Evolutionary conservation across 1,140 invertebrate genomes (phyloP).

Genomic region (Drosophila simulans): DNA sequence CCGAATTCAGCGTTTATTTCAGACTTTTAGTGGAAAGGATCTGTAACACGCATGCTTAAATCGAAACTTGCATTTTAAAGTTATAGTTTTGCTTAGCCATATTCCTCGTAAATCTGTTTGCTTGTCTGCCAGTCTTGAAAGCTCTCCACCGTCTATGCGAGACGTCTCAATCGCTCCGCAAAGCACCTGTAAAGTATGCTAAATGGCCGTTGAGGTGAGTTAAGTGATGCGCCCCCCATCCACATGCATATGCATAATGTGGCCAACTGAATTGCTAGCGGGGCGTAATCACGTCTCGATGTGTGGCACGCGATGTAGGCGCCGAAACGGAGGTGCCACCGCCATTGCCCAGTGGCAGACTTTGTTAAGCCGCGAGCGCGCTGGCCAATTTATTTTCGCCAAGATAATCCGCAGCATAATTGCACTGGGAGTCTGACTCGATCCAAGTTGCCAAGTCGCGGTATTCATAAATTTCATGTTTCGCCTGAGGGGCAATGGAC

Average conservation of each 20-base stretch:
- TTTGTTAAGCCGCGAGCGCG: conserved; percentile 17
- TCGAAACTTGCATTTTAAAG: neutral
- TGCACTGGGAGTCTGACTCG: conserved; percentile 25
- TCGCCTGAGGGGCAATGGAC: conserved; percentile 29
- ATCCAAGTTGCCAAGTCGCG: conserved; percentile 16
- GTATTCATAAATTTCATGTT: conserved; percentile 66
- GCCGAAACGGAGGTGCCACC: conserved; percentile 2
- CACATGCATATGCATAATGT: conserved; percentile 37
- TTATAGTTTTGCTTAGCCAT: neutral
- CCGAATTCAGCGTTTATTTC: neutral
- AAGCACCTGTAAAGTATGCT: conserved; percentile 45
- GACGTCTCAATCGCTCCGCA: conserved; percentile 35
- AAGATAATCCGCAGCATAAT: conserved; percentile 69
- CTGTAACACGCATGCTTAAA: too few species aligned
- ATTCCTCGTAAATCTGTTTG: neutral
- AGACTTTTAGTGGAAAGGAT: neutral
- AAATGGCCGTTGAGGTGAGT: conserved; percentile 42
- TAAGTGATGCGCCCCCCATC: conserved; percentile 16
- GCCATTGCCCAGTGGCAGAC: conserved; percentile 21
- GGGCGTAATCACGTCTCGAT: conserved; percentile 48
- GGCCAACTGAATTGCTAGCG: conserved; percentile 28
- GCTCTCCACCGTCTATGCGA: conserved; percentile 32
- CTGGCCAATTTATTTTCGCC: conserved; percentile 56
- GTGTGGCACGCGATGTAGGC: conserved; percentile 51
- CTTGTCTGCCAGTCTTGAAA: neutral